Conservation (phyloP, 53 echinoderm and acorn worm species). For the Mesocentrotus franciscanus region DNA sequence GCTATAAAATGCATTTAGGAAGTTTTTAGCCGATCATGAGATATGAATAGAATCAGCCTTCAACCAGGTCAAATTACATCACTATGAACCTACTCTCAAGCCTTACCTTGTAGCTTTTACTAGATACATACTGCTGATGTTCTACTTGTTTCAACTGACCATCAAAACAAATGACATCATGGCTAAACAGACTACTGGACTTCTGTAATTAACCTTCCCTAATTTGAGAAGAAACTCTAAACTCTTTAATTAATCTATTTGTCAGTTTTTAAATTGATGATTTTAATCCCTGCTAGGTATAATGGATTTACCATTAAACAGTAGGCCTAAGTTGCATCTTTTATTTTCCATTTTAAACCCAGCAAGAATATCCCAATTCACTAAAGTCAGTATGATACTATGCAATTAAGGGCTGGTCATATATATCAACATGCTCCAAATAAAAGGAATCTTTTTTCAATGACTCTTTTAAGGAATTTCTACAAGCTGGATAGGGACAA, state of each 20-base stretch:
- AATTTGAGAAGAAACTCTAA: background rate
- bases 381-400: too few species aligned
- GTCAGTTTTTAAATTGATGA: background rate
- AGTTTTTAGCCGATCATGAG: slow-evolving; percentile 37
- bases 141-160: background rate
- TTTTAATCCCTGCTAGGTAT: background rate
- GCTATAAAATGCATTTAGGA: slow-evolving; percentile 34
- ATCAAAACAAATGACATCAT: slow-evolving; percentile 8
- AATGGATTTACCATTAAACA: too few species aligned
- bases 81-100: background rate
- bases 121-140: background rate
- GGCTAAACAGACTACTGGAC: background rate
- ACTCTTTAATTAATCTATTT: too few species aligned
- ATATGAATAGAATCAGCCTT: slow-evolving; percentile 42
- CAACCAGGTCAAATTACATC: slow-evolving; percentile 28
- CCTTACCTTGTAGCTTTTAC: background rate
- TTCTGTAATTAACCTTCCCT: background rate
- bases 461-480: too few species aligned
- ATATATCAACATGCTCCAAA: too few species aligned
- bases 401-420: too few species aligned
- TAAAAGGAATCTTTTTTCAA: too few species aligned
- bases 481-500: too few species aligned
- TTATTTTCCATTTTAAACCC: too few species aligned
- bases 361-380: too few species aligned
- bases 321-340: too few species aligned